Evolutionary conservation across 1,140 invertebrate genomes (phyloP), one percentile per base, ranked within the genome.

Genomic region (Parasteatoda tepidariorum): DNA sequence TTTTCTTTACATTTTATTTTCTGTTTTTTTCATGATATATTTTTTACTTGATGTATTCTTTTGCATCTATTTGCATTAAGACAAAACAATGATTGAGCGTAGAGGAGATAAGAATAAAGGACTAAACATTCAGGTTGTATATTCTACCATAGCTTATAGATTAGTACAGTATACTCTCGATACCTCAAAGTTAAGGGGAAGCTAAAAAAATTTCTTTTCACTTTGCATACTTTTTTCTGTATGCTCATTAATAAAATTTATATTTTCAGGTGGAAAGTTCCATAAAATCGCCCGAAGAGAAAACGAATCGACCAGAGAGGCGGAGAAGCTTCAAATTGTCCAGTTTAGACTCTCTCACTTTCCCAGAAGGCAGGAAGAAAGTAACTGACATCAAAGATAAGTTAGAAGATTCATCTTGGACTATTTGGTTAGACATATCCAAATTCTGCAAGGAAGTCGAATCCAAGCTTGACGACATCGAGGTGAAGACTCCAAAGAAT

Each of bases 401-500:
- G 24, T 31, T 75, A 30, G 75, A 79, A 59, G 75, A 79, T 34
- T 62, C 74, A 31, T 84, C 75, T 26, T 84, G 83, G 74, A 30
- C 75, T 2, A 84, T 76, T 13, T 84, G 83, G 83, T 15, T 71
- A 18, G 83, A 84, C 13, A 59, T 78, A 33, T 71, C 74, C 15
- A 84, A 84, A 48, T 79, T 84, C n/a, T 84, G 83, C 26, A 75
- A 73, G 59, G 83, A 79, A 59, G 76, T 79, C 15, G 76, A 79
- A 31, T 79, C 76, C 3, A 79, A 68, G 38, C 38, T 79, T 9
- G 76, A 79, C 13, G 76, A 79, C 11, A 31, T 79, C 15, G 76
- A 79, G 59, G 64, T 66, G 11, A 76, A 76, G 26, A 67, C 11
- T 9, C 54, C 57, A 5, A 62, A 82, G 71, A 71, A 64, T 61